Evolutionary conservation across 2,113 vertebrate genomes (phyloP), one percentile per base, ranked within the genome.

Genomic region (Podarcis cretensis): DNA sequence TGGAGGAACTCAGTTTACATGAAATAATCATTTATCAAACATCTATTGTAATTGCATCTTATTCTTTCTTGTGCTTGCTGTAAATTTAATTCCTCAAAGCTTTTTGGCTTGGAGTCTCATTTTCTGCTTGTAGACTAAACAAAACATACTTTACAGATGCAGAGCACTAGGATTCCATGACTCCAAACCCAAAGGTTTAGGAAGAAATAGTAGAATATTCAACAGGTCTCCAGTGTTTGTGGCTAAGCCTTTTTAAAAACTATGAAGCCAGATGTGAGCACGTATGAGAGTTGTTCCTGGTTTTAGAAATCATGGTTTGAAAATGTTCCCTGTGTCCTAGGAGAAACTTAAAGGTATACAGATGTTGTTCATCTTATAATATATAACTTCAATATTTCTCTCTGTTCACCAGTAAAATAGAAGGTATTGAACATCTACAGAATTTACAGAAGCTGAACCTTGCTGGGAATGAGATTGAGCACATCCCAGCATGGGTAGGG

Each of bases 351-450:
- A 54, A 54, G 5, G 23, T 16, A 16, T 74, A 2, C 57, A 20
- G 1, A 63, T 66, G 37, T 54, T n/a, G 21, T 35, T 0, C 74
- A 35, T 3, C 40, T 92, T 23, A 0, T 74, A 6, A 14, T 87
- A 74, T 5, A 16, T 77, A 37, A 2, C 0, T 82, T 89, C 82
- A 73, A 57, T 84, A 81, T 94, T 93, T 66, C 73, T 48, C 65
- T 87, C 83, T 94, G 80, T 0, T 92, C 94, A 95, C 20, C 94
- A 98, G 98, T 87, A 98, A 98, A 96, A 98, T 98, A 80, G 98
- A 98, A 96, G 97, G 98, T 35, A 94, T 98, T 90, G 98, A 98
- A 94, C 97, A 97, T 65, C 91, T 99, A 97, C 96, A 92, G 90
- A 95, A 96, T 83, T 96, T 99, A 0, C 97, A 98, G 91, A 97